Evolutionary conservation across 2,113 vertebrate genomes (phyloP).

Genomic region (Macheiramphus alcinus): DNA sequence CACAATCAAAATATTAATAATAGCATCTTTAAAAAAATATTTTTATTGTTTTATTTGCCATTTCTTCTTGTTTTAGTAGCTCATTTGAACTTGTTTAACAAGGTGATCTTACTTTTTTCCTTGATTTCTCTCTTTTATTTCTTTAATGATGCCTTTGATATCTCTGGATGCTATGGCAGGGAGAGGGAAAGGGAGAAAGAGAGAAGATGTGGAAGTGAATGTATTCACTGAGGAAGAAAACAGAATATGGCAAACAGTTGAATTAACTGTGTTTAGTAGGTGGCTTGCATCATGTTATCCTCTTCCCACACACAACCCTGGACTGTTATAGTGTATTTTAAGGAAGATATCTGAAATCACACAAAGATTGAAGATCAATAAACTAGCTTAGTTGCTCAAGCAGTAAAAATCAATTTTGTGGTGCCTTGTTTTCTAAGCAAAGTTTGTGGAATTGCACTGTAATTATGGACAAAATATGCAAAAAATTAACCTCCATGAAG

Average conservation of each 20-base stretch:
- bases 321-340: background rate
- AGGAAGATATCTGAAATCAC: constrained; percentile 9
- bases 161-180: background rate
- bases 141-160: background rate
- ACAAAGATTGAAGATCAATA: constrained; percentile 5
- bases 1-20: background rate
- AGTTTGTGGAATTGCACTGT: background rate
- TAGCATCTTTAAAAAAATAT: background rate
- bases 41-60: background rate
- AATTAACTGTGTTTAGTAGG: background rate
- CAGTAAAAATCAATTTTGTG: background rate
- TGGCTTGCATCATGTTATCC: background rate
- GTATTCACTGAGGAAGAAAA: background rate
- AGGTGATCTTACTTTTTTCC: background rate
- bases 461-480: background rate
- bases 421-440: background rate
- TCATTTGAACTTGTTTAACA: background rate
- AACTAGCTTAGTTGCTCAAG: background rate
- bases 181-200: background rate
- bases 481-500: background rate
- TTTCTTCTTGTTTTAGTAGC: background rate
- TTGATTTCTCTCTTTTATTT: background rate
- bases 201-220: background rate
- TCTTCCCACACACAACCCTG: background rate
- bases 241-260: background rate